These are phyloP conservation scores for Siphamia tubifer DNA, from an alignment of 2,113 vertebrate genomes.

Conservation along the genomic window DNA sequence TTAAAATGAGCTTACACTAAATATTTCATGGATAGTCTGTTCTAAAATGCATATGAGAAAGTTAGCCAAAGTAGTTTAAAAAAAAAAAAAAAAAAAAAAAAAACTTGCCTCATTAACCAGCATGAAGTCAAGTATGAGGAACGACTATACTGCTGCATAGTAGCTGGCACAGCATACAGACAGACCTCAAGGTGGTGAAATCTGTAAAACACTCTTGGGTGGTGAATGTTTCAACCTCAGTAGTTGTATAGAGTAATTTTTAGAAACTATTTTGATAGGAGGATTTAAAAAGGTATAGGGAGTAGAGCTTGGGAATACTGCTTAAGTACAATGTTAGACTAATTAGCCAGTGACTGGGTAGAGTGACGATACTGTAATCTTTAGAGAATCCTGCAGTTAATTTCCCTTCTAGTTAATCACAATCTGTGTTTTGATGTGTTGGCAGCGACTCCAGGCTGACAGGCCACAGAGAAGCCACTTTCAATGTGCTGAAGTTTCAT, in stretches of 20 bases:
- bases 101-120: slow-evolving; percentile 28
- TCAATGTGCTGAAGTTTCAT: slow-evolving; percentile 29
- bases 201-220: neutral
- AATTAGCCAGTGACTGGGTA: neutral
- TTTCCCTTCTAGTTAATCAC: slow-evolving; percentile 27
- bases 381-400: slow-evolving; percentile 11
- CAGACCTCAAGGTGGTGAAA: neutral
- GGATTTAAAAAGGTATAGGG: neutral
- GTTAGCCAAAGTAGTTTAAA: too few relatives aligned
- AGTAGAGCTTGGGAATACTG: neutral
- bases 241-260: neutral
- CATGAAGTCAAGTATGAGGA: slow-evolving; percentile 22
- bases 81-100: too few relatives aligned
- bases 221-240: neutral
- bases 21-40: slow-evolving; percentile 30
- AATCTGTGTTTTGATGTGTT: slow-evolving; percentile 27
- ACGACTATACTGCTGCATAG: slow-evolving; percentile 7
- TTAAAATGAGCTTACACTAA: slow-evolving; percentile 16
- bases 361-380: slow-evolving; percentile 12
- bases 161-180: neutral
- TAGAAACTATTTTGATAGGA: neutral
- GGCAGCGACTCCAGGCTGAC: slow-evolving; percentile 36
- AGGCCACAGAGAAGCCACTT: slow-evolving; percentile 25
- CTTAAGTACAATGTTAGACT: neutral
- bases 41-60: slow-evolving; percentile 13